These are phyloP conservation scores for Microtus oregoni DNA, from an alignment of 2,113 vertebrate genomes.

Conservation along the genomic window DNA sequence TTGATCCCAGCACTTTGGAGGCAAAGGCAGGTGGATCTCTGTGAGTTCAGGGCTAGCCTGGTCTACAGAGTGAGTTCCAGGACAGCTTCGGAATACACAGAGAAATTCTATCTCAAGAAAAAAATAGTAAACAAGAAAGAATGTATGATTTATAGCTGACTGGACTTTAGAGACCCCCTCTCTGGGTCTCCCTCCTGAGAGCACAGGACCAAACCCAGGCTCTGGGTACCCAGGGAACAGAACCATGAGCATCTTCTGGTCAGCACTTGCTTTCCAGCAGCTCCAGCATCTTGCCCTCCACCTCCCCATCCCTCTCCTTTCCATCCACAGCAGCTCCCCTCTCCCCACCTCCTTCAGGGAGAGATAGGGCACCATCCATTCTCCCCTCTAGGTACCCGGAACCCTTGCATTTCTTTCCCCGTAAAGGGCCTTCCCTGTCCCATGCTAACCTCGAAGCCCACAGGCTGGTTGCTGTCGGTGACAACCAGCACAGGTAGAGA, in stretches of 20 bases:
- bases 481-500: conserved; percentile 79
- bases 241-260: background rate
- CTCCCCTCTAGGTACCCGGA: conserved; percentile 83
- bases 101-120: background rate
- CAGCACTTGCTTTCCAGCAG: background rate
- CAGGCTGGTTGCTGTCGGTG: conserved; percentile 70
- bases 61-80: background rate
- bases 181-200: background rate
- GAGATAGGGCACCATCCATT: conserved; percentile 79
- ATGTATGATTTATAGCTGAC: background rate
- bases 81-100: background rate
- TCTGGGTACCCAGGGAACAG: accelerated
- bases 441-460: conserved; percentile 26
- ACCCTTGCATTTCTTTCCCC: conserved; percentile 84
- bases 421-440: conserved; percentile 78
- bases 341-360: conserved; percentile 69
- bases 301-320: background rate
- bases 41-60: background rate
- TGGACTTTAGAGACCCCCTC: background rate
- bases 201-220: background rate
- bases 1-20: background rate
- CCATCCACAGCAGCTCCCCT: background rate
- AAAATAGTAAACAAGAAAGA: background rate
- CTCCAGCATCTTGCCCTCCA: background rate
- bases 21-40: background rate